Conservation (phyloP, 2,113 vertebrate genomes). For the Asarcornis scutulata region DNA sequence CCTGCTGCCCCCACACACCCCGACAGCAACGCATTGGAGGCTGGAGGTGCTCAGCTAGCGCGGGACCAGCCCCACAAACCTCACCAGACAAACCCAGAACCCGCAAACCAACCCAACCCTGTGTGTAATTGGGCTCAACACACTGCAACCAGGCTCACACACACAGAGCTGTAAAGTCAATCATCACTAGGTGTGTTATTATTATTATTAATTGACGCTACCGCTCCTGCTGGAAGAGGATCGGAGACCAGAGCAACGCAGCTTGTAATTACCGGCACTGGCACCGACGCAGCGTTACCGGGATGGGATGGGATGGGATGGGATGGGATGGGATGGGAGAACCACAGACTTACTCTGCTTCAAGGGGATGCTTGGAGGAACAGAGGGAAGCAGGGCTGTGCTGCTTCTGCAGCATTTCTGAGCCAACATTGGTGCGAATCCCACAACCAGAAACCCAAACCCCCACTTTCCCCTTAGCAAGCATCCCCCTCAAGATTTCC, state of each 20-base stretch:
- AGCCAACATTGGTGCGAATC: neutral
- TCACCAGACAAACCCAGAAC: neutral
- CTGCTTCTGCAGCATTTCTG: neutral
- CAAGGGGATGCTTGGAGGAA: neutral
- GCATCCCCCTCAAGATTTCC: neutral
- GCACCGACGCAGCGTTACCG: fast-evolving
- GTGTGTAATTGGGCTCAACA: neutral
- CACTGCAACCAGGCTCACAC: neutral
- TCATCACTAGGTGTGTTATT: neutral
- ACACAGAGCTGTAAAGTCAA: neutral
- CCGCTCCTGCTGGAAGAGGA: neutral
- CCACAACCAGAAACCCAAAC: neutral
- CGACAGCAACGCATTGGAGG: neutral
- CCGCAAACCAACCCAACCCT: neutral
- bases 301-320: neutral
- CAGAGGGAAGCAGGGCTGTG: fast-evolving
- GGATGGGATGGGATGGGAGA: neutral
- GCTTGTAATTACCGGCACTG: neutral
- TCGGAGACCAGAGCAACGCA: neutral
- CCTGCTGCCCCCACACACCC: neutral
- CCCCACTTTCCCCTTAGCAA: neutral
- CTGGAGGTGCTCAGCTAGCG: neutral
- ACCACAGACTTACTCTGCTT: neutral
- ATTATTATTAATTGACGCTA: neutral
- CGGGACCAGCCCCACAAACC: neutral